Base-by-base conservation (phyloP, 2,888 invertebrate species). In the Nomada flava region DNA sequence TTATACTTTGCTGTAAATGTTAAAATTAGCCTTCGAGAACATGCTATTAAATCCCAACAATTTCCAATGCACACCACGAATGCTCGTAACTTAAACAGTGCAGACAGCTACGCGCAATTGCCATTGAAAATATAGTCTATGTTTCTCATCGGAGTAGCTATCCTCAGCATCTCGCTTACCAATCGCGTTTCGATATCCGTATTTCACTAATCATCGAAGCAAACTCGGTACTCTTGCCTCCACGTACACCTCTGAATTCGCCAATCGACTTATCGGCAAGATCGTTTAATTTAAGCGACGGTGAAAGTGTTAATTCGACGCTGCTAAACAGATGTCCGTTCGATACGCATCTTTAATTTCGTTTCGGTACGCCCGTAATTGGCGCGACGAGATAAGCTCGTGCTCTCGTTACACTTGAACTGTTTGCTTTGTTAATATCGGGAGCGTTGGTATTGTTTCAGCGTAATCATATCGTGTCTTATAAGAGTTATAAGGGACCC, bases 291-390 rank as follows among this genome's bases (percentile, higher is more conserved):
- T 89, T 89, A 89, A 84, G 85, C 86, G 79, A 44, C 76, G 78
- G 83, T 76, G 85, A 88, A 90, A 90, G 90, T 90, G 90, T 92
- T 92, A 91, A 91, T 91, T 91, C 83, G 91, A 89, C 88, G 91
- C 82, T 89, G 86, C 88, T 87, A 89, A 89, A 88, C 90, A 89
- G 88, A 89, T 89, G 91, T 89, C 88, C 65, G 85, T 77, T 71
- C 84, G 92, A 92, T 92, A 91, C 65, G 81, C 78, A 92, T 92
- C 92, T 92, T 91, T 90, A 91, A 92, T 91, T 92, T 91, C 86
- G 87, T 76, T 83, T 65, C 81, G 70, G 63, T 75, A 71, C 76
- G 55, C 60, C 80, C 86, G 90, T 91, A 91, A 92, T 91, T 92
- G 89, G 86, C 73, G 75, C 63, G 89, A 87, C 75, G 87, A 86